phyloP scores from a whole-genome alignment of 2,113 vertebrate species.

The Rhea americana region DNA sequence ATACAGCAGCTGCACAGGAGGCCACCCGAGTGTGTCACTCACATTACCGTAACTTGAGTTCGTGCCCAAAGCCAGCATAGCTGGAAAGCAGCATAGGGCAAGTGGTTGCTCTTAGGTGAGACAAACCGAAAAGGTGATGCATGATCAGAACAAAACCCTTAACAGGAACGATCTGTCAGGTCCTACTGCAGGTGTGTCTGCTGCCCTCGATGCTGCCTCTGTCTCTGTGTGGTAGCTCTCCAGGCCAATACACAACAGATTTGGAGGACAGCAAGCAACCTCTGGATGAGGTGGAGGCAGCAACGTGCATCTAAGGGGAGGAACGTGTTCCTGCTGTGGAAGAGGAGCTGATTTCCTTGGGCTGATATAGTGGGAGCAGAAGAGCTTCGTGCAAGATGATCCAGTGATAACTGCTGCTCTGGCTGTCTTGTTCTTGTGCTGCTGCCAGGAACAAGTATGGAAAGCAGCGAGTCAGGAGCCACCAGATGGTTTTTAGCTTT shows the following conservation, averaged over 20 bases:
- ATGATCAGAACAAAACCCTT: not conserved
- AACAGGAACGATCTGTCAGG: not conserved
- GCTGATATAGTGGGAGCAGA: not conserved
- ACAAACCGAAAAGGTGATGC: not conserved
- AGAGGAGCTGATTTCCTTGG: not conserved
- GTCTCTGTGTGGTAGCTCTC: not conserved
- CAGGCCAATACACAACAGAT: fast-evolving
- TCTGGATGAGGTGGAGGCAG: not conserved
- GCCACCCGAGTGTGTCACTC: not conserved
- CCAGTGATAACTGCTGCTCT: not conserved
- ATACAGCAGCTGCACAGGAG: not conserved
- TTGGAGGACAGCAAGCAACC: not conserved
- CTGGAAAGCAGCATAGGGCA: not conserved
- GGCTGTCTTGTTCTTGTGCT: not conserved
- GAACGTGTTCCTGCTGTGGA: not conserved
- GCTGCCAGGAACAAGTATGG: not conserved
- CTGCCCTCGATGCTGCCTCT: not conserved
- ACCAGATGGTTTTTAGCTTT: not conserved
- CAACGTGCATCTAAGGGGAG: not conserved
- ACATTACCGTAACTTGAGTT: fast-evolving
- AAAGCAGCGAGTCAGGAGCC: not conserved
- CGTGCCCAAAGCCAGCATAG: fast-evolving
- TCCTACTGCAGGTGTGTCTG: not conserved
- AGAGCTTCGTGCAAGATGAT: not conserved
- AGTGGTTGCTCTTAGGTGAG: not conserved